Conservation (phyloP, 2,888 invertebrate genomes). For the Blastobasis adustella region DNA sequence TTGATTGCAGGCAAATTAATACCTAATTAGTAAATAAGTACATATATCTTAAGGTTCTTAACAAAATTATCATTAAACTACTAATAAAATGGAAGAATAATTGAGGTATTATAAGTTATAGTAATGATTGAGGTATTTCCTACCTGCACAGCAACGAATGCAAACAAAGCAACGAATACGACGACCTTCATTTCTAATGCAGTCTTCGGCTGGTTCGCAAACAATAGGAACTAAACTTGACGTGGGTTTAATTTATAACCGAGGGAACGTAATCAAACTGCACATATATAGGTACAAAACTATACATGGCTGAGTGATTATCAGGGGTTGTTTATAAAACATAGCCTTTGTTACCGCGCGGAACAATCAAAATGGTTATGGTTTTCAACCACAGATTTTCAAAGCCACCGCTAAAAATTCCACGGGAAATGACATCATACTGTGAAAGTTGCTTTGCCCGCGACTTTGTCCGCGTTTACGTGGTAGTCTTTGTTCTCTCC, state of each 20-base stretch:
- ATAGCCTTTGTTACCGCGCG: slow-evolving; percentile 14
- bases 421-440: slow-evolving; percentile 1
- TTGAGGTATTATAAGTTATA: background rate
- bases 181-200: slow-evolving; percentile 44
- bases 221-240: slow-evolving; percentile 23
- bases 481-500: too few species aligned
- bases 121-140: background rate
- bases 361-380: slow-evolving; percentile 13
- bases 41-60: too few species aligned
- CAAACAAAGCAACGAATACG: slow-evolving; percentile 40
- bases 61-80: background rate
- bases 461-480: too few species aligned
- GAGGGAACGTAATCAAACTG: slow-evolving; percentile 12
- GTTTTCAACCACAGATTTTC: slow-evolving; percentile 10
- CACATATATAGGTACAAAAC: too few species aligned
- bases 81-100: background rate
- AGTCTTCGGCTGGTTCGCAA: slow-evolving; percentile 14
- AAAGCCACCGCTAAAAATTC: slow-evolving; percentile 2
- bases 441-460: background rate
- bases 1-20: too few species aligned
- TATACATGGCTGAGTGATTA: too few species aligned
- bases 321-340: slow-evolving; percentile 45
- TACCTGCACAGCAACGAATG: slow-evolving; percentile 57
- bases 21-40: too few species aligned
- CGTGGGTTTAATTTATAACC: slow-evolving; percentile 45